These are phyloP conservation scores for Neuroscelio doddi DNA, from an alignment of 2,888 invertebrate species.

Conservation along the genomic window DNA sequence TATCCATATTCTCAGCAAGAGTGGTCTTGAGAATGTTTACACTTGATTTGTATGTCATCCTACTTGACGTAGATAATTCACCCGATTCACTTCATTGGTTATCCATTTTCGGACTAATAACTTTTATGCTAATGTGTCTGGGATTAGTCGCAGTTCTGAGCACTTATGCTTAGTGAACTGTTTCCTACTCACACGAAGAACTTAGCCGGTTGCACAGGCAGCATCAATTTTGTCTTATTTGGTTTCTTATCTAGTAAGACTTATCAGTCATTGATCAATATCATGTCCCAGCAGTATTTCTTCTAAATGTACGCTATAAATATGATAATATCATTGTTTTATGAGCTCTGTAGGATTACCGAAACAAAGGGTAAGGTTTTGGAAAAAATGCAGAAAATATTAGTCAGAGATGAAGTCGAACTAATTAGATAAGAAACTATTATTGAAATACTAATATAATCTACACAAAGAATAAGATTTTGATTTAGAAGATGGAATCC, in stretches of 20 bases:
- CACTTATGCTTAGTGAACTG: slow-evolving; percentile 58
- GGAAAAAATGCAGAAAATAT: slow-evolving; percentile 41
- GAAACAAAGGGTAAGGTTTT: slow-evolving; percentile 63
- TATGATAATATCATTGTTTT: slow-evolving; percentile 29
- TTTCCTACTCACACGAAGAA: slow-evolving; percentile 60
- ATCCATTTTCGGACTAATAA: slow-evolving; percentile 49
- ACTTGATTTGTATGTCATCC: no score
- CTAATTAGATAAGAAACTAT: not conserved
- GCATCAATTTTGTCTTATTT: slow-evolving; percentile 52
- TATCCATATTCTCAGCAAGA: no score
- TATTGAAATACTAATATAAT: not conserved
- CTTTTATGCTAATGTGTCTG: slow-evolving; percentile 38
- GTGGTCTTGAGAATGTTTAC: slow-evolving; percentile 26
- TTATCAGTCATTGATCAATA: slow-evolving; percentile 56
- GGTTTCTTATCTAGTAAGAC: slow-evolving; percentile 56
- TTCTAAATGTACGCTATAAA: slow-evolving; percentile 54
- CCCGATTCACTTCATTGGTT: slow-evolving; percentile 51
- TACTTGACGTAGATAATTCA: slow-evolving; percentile 45
- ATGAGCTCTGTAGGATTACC: slow-evolving; percentile 45
- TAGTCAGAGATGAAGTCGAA: slow-evolving; percentile 1
- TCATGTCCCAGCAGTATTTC: slow-evolving; percentile 52
- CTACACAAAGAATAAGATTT: not conserved
- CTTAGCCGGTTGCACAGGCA: slow-evolving; percentile 53
- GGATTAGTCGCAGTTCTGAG: slow-evolving; percentile 55
- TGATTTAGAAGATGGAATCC: no score